These are phyloP conservation scores for Orchesella cincta DNA, from an alignment of 1,140 invertebrate genomes.

Conservation along the genomic window DNA sequence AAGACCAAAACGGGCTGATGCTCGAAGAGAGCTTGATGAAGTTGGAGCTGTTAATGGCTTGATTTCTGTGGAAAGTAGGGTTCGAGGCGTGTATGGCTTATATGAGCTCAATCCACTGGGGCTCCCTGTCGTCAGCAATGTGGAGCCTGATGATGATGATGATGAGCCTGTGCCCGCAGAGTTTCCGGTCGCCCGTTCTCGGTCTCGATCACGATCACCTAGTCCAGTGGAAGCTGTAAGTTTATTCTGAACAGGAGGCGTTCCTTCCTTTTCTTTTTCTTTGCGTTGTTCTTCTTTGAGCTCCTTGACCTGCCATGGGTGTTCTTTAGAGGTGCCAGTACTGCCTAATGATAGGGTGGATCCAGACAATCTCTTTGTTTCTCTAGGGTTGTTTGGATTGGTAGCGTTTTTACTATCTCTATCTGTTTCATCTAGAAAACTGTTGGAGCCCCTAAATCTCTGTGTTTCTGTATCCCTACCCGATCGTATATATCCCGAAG, in stretches of 20 bases:
- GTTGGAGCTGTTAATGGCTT: constrained; percentile 18
- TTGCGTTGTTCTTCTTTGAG: no score
- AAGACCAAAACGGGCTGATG: constrained; percentile 41
- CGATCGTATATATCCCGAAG: constrained; percentile 4
- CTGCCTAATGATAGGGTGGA: background rate
- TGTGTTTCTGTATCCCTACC: background rate
- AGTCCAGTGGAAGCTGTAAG: no score
- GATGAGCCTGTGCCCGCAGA: background rate
- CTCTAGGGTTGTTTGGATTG: background rate
- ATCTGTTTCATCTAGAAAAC: background rate
- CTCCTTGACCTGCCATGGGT: no score
- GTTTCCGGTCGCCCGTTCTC: no score
- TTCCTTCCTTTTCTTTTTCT: no score
- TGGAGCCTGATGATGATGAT: background rate
- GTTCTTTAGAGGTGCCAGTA: background rate
- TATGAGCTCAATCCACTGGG: constrained; percentile 19
- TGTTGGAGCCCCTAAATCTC: background rate
- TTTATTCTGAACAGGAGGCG: no score
- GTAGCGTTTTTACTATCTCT: background rate
- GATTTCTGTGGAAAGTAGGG: constrained; percentile 19
- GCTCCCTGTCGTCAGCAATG: background rate
- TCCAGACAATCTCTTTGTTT: background rate
- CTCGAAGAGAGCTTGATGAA: constrained; percentile 36
- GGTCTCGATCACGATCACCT: no score
- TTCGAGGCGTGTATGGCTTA: background rate